Evolutionary conservation across 2,888 invertebrate genomes (phyloP).

Genomic region (Dyspetes luteomarginatus): DNA sequence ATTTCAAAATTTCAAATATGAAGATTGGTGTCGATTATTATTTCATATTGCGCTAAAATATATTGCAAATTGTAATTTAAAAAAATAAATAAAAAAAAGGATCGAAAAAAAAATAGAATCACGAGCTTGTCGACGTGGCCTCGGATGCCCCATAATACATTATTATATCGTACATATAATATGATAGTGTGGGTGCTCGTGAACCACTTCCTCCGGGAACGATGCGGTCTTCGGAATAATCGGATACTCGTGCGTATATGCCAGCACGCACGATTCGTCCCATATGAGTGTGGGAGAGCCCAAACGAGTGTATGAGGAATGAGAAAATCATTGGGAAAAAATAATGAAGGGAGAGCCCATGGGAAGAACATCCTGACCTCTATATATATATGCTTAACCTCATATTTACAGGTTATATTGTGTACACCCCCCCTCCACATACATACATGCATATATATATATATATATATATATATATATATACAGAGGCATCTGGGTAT

Average conservation of each 20-base stretch:
- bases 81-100: too few relatives aligned
- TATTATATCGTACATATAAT: not conserved
- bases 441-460: too few relatives aligned
- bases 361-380: slow-evolving; percentile 25
- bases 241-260: slow-evolving; percentile 78
- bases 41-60: too few relatives aligned
- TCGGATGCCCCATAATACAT: not conserved
- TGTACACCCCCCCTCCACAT: too few relatives aligned
- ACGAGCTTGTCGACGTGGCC: not conserved
- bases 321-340: slow-evolving; percentile 32
- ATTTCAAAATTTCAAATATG: too few relatives aligned
- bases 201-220: slow-evolving; percentile 78
- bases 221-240: slow-evolving; percentile 79
- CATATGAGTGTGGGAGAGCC: slow-evolving; percentile 26
- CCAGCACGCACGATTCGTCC: slow-evolving; percentile 52
- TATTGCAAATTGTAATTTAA: too few relatives aligned
- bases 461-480: too few relatives aligned
- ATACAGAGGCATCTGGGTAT: too few relatives aligned
- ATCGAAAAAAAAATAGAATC: too few relatives aligned
- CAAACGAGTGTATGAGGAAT: slow-evolving; percentile 54
- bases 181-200: slow-evolving; percentile 70
- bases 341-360: not conserved
- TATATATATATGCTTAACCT: not conserved
- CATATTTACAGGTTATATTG: too few relatives aligned
- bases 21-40: too few relatives aligned